A percentile compares a stretch with the other conserved stretches of the same genome.
Conservation (phyloP, 2,113 vertebrate species). For the Garra rufa region DNA sequence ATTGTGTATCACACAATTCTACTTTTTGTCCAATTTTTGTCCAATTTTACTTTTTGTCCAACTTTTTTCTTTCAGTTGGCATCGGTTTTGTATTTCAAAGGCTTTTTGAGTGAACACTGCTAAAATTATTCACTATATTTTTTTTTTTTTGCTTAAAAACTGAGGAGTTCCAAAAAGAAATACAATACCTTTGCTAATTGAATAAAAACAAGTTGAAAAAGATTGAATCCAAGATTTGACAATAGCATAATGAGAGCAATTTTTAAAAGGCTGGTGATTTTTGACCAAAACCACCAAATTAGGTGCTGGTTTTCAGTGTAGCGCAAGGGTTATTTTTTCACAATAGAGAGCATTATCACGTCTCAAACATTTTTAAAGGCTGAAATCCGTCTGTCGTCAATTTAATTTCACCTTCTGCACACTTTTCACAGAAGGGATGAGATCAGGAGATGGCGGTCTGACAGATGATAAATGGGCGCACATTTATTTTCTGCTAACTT, state of each 20-base stretch:
- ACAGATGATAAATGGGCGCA: slow-evolving; percentile 31
- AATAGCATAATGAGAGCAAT: not conserved
- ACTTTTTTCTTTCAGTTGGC: no score
- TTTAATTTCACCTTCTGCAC: not conserved
- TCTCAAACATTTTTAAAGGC: no score
- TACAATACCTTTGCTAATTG: not conserved
- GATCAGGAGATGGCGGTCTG: slow-evolving; percentile 40
- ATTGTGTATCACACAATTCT: no score
- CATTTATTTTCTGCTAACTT: slow-evolving; percentile 32
- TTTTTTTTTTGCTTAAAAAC: not conserved
- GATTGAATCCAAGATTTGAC: not conserved
- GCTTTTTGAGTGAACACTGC: not conserved
- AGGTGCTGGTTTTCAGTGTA: not conserved
- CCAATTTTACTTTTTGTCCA: no score
- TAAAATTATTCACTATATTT: not conserved
- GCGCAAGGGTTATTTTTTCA: not conserved
- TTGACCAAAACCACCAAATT: not conserved
- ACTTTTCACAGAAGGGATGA: slow-evolving; percentile 14
- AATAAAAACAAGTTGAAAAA: not conserved
- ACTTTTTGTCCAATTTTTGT: no score
- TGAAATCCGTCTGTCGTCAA: not conserved
- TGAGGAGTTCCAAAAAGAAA: not conserved
- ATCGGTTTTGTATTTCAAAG: no score
- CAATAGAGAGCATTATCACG: not conserved
- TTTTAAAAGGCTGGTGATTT: not conserved